Conservation (phyloP, 2,113 vertebrate species). For the Phaethon lepturus region DNA sequence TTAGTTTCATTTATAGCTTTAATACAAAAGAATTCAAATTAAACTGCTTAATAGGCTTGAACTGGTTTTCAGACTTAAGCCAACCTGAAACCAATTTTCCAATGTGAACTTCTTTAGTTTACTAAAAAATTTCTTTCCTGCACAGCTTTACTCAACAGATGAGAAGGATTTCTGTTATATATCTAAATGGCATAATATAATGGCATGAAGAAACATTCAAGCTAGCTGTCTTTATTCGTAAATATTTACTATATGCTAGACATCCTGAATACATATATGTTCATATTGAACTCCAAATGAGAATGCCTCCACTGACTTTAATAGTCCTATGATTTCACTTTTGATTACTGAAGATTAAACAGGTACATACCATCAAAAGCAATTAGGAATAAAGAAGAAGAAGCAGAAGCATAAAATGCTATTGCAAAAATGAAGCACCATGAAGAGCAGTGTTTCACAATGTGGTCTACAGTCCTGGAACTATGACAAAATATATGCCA, state of each 20-base stretch:
- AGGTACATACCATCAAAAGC: neutral
- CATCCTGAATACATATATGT: neutral
- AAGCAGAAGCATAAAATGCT: neutral
- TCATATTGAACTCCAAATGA: neutral
- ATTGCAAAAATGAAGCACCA: neutral
- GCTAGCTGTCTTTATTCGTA: neutral
- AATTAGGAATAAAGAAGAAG: neutral
- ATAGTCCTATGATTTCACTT: neutral
- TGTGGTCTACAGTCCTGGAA: neutral
- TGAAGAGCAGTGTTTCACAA: neutral
- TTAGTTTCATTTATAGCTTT: neutral
- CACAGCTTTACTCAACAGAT: neutral
- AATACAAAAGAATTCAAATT: neutral
- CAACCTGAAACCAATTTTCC: neutral
- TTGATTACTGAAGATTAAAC: neutral
- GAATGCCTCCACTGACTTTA: neutral
- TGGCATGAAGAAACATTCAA: neutral
- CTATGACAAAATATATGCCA: neutral
- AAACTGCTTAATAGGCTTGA: neutral
- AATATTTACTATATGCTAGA: neutral
- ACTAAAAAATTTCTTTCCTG: neutral
- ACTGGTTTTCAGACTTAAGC: neutral
- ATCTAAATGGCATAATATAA: neutral
- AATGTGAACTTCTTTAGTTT: neutral
- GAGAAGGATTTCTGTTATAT: neutral